Evolutionary conservation across 1,140 invertebrate species (phyloP).

Genomic region (Muscidifurax raptorellus): DNA sequence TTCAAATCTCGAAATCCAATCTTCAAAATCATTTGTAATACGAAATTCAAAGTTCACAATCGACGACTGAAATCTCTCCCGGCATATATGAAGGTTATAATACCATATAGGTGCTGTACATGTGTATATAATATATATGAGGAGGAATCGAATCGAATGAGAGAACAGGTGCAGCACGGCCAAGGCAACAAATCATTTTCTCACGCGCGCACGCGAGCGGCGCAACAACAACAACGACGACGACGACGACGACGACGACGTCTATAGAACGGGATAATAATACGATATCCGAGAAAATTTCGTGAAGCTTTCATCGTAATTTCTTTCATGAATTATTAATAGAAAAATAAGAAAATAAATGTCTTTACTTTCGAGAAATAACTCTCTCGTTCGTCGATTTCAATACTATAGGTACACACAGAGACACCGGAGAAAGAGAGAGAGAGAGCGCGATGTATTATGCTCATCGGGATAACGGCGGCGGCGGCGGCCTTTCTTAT

Average conservation of each 20-base stretch:
- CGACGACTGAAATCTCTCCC: not conserved
- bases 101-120: too few relatives aligned
- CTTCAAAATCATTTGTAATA: not conserved
- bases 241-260: too few relatives aligned
- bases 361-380: slow-evolving; percentile 1
- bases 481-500: slow-evolving; percentile 3
- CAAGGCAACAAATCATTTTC: slow-evolving; percentile 24
- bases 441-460: slow-evolving; percentile 29
- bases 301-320: slow-evolving; percentile 8
- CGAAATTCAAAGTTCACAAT: not conserved
- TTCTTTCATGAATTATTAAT: slow-evolving; percentile 47
- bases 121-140: too few relatives aligned
- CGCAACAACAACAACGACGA: not conserved
- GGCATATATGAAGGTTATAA: too few relatives aligned
- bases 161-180: not conserved
- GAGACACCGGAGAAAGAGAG: not conserved
- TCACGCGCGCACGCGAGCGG: not conserved
- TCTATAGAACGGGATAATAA: too few relatives aligned
- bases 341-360: slow-evolving; percentile 20
- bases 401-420: not conserved
- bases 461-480: not conserved
- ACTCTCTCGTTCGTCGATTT: slow-evolving; percentile 1
- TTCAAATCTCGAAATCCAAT: not conserved
- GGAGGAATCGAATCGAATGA: not conserved
- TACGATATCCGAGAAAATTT: not conserved